Evolutionary conservation across 2,113 vertebrate genomes (phyloP).

Genomic region (Lota lota): DNA sequence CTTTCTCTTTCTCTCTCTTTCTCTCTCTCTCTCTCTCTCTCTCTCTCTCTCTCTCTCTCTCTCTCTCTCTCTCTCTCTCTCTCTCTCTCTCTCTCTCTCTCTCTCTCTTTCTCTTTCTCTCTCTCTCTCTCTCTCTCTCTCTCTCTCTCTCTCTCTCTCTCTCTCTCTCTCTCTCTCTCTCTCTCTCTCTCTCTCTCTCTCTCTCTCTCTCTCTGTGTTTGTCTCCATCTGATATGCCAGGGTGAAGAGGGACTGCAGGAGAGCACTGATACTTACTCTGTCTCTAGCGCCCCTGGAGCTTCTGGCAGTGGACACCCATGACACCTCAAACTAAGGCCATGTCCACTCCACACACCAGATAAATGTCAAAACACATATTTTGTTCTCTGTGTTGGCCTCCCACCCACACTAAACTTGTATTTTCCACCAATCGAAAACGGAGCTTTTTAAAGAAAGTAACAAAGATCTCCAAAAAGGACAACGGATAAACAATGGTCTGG

Average conservation of each 20-base stretch:
- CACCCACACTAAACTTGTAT: no score
- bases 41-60: not conserved
- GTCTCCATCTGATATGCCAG: conserved; percentile 6
- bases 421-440: no score
- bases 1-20: not conserved
- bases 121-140: no score
- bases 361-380: no score
- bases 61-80: not conserved
- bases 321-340: conserved; percentile 9
- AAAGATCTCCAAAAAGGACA: no score
- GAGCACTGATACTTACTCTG: not conserved
- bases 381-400: no score
- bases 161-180: not conserved
- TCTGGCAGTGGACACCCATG: conserved; percentile 13
- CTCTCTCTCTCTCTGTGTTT: not conserved
- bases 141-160: not conserved
- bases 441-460: no score
- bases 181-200: not conserved
- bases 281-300: not conserved
- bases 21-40: not conserved
- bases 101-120: not conserved
- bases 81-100: not conserved
- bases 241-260: conserved; percentile 15
- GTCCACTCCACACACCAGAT: not conserved
- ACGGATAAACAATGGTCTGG: no score